A percentile compares a stretch with the other conserved stretches of the same genome.
Conservation (phyloP, 2,888 invertebrate genomes). For the Drosophila tripunctata region DNA sequence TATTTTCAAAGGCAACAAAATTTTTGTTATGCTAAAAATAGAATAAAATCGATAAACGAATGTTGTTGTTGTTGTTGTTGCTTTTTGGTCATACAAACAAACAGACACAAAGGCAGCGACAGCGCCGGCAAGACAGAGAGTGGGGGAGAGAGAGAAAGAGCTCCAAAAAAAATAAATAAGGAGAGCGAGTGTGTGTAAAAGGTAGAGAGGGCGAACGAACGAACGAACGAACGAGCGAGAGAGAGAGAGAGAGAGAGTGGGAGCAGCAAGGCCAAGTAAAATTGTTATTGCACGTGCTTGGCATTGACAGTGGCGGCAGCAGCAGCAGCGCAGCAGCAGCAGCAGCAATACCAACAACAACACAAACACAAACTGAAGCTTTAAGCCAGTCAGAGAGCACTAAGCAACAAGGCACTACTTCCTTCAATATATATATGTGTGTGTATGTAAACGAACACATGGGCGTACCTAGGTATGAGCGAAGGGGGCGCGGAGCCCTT, state of each 20-base stretch:
- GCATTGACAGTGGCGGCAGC: constrained; percentile 57
- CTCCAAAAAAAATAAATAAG: constrained; percentile 18
- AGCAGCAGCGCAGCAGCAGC: not conserved
- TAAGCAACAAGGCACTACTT: constrained; percentile 23
- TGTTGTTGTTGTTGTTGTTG: constrained; percentile 59
- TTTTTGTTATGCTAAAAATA: constrained; percentile 80
- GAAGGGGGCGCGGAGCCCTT: too few species aligned
- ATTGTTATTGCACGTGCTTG: constrained; percentile 63
- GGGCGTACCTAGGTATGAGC: too few species aligned
- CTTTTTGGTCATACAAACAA: constrained; percentile 52
- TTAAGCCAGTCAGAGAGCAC: constrained; percentile 9
- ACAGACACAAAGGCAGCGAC: constrained; percentile 44
- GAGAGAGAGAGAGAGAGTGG: constrained; percentile 15
- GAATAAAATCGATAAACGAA: constrained; percentile 82
- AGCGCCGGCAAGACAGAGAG: constrained; percentile 40
- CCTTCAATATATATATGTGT: constrained; percentile 2
- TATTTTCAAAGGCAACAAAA: constrained; percentile 78
- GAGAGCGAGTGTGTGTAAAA: not conserved
- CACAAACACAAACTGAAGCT: constrained; percentile 27
- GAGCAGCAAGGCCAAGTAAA: constrained; percentile 42
- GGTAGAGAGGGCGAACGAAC: not conserved
- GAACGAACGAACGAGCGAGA: constrained; percentile 10
- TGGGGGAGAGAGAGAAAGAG: constrained; percentile 22
- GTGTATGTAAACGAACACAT: not conserved
- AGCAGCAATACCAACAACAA: not conserved